These are phyloP conservation scores for Holacanthus passer DNA, from an alignment of 2,113 vertebrate genomes.

Conservation along the genomic window DNA sequence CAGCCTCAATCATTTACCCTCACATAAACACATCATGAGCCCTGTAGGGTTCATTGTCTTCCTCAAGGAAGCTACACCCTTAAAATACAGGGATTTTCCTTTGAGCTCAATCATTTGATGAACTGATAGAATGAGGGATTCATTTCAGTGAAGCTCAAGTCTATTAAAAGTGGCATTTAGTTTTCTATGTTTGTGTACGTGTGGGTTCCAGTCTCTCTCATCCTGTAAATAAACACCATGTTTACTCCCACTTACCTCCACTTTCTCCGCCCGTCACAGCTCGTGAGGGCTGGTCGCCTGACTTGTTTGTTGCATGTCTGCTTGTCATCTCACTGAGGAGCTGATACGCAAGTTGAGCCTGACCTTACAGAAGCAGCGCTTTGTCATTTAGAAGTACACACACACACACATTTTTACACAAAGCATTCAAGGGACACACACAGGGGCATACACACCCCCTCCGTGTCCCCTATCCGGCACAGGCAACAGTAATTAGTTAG, in stretches of 20 bases:
- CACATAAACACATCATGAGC: neutral
- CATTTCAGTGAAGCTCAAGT: neutral
- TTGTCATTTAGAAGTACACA: slow-evolving; percentile 54
- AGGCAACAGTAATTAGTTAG: slow-evolving; percentile 80
- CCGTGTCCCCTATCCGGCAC: slow-evolving; percentile 51
- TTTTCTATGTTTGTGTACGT: slow-evolving; percentile 8
- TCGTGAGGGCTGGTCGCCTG: neutral
- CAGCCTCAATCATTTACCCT: neutral
- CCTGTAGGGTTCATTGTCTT: neutral
- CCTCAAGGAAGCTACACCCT: neutral
- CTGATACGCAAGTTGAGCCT: slow-evolving; percentile 53
- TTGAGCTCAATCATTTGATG: slow-evolving; percentile 11
- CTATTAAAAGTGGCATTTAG: slow-evolving; percentile 21
- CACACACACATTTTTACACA: slow-evolving; percentile 20
- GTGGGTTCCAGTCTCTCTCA: slow-evolving; percentile 3
- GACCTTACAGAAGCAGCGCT: slow-evolving; percentile 70
- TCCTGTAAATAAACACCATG: slow-evolving; percentile 36
- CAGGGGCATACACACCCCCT: slow-evolving; percentile 27
- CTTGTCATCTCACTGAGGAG: slow-evolving; percentile 63
- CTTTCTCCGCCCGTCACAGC: slow-evolving; percentile 19
- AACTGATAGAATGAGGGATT: slow-evolving; percentile 14
- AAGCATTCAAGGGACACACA: slow-evolving; percentile 45
- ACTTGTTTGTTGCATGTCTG: slow-evolving; percentile 60
- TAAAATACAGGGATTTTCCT: neutral
- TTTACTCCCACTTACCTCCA: slow-evolving; percentile 43